Evolutionary conservation across 1,140 invertebrate species (phyloP), one percentile per base, ranked within the genome.

Genomic region (Teleogryllus occipitalis): DNA sequence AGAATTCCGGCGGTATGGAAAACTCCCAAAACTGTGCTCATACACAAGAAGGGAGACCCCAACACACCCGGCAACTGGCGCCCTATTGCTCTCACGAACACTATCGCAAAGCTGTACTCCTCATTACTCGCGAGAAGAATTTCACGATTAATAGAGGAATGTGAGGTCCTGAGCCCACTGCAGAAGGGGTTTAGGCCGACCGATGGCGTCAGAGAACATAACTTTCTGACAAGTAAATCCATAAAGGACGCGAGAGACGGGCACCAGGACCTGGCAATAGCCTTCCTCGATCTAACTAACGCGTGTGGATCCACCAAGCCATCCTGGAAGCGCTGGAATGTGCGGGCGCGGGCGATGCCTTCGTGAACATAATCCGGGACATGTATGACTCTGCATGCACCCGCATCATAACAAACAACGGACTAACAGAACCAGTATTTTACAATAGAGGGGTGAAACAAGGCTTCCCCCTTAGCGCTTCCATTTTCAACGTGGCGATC

Each of bases 401-500:
- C 22, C n/a, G 8, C 22, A 54, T 79, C 54, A 27, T 8, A 8
- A 74, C 78, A 10, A 6, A 47, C 7, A n/a, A 77, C 0, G 81
- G 79, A 8, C 65, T 47, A 10, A 81, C 84, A 3, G 78, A 83
- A 5, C 79, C 81, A 1, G 82, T 85, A 47, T 12, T 39, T 10
- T 75, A 85, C 12, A n/a, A 75, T 7, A 8, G 83, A 0, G 82
- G 84, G 14, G 83, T 86, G 0, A 81, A 82, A 15, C 85, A 86
- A 79, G 85, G 85, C 6, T 83, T 82, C 75, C 82, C 82, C 8
- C 75, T 85, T 2, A 82, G 81, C 49, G 81, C 83, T 10, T 39
- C 84, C 18, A 79, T 85, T 15, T 86, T 85, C 81, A 82, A 85
- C 75, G 74, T 86, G 21, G 82, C 80, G 46, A 81, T 85, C 8